Base-by-base conservation (phyloP, 2,888 invertebrate genomes). In the Cataglyphis rosenhaueri region DNA sequence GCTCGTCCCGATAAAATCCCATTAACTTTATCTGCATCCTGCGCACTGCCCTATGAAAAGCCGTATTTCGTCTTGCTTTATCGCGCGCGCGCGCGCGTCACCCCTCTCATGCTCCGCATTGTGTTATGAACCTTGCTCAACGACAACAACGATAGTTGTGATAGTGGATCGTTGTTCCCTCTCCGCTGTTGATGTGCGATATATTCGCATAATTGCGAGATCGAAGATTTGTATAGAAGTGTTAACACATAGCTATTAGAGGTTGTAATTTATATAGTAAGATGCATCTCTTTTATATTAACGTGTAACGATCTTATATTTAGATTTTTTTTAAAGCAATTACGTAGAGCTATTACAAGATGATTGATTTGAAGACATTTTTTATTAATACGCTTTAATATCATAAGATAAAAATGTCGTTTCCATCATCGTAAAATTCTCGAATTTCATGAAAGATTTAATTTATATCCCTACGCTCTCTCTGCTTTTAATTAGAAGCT, bases 1-100 rank as follows among this genome's bases (percentile, higher is more conserved):
- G 85, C 52, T n/a, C 81, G 81, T 75, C 38, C 84, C 81, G 91
- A 91, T 91, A 91, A 91, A 91, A 91, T 91, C 91, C 91, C 89
- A 89, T 91, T 91, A 91, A 88, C 88, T 89, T 91, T 91, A 91
- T 91, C 91, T 89, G 88, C 90, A 91, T 91, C 88, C 86, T 85
- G 78, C 85, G 73, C 83, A 41, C 59, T 52, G 61, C 81, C 62
- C 76, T 82, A 71, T 68, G 66, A 83, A 78, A 84, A 70, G 70
- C 82, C 64, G 61, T 82, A 61, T 85, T 84, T 41, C 73, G 78
- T 65, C 82, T 59, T 71, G 75, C 70, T 86, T 84, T 85, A 84
- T 84, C 87, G 61, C 81, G 32, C 82, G 65, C 35, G 15, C 55
- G 29, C 29, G 65, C 35, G 15, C 55, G 29, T 2, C 64, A 48